Conservation (phyloP, 2,888 invertebrate species). For the Phymatocera aterrima region DNA sequence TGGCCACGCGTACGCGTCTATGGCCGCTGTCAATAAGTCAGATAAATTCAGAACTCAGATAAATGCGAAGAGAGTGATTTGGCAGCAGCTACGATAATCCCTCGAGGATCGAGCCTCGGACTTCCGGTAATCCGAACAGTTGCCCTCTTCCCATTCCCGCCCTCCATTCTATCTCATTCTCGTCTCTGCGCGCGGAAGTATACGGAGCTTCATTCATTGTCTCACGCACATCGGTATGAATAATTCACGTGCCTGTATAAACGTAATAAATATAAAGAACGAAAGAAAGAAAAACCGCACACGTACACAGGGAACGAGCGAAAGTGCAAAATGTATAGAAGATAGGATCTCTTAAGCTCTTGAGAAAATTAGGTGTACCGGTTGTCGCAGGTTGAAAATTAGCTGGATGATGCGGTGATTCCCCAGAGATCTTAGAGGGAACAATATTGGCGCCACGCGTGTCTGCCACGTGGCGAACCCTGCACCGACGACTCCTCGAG, state of each 20-base stretch:
- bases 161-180: background rate
- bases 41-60: conserved; percentile 32
- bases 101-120: conserved; percentile 14
- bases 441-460: conserved; percentile 30
- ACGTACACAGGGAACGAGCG: no score
- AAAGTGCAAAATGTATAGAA: background rate
- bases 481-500: background rate
- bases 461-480: conserved; percentile 36
- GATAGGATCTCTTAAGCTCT: background rate
- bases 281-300: background rate
- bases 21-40: conserved; percentile 39
- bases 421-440: conserved; percentile 19
- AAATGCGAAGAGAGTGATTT: conserved; percentile 28
- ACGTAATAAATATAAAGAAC: background rate
- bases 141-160: background rate
- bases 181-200: background rate
- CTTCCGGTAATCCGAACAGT: conserved; percentile 24
- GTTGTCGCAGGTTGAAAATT: background rate
- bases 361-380: background rate
- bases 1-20: conserved; percentile 1
- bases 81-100: conserved; percentile 37
- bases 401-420: conserved; percentile 9
- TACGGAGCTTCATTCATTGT: background rate
- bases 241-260: background rate
- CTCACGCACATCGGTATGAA: background rate